Evolutionary conservation across 2,797 vertebrate genomes (phyloP).

Genomic region (Parotocinclus haroldoi): DNA sequence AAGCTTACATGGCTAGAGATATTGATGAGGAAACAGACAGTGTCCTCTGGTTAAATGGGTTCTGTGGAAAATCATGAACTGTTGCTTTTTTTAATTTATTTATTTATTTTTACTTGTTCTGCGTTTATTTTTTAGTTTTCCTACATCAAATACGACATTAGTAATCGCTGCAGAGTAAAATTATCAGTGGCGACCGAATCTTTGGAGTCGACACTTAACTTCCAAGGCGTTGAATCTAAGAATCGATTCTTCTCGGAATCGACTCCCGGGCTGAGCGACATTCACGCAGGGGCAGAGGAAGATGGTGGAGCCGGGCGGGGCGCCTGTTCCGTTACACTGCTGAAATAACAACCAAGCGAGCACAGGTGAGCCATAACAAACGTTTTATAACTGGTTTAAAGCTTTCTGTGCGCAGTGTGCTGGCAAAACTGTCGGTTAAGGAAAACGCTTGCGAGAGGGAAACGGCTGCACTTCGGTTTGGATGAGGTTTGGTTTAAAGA

Average conservation of each 20-base stretch:
- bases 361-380: slow-evolving; percentile 46
- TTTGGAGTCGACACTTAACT: not conserved
- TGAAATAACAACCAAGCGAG: slow-evolving; percentile 30
- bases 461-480: not conserved
- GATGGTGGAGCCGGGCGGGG: slow-evolving; percentile 46
- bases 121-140: no score
- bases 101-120: no score
- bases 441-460: not conserved
- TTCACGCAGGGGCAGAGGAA: slow-evolving; percentile 35
- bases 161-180: no score
- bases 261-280: slow-evolving; percentile 36
- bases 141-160: no score
- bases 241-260: slow-evolving; percentile 17
- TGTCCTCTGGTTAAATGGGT: no score
- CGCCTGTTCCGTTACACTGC: slow-evolving; percentile 43
- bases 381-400: not conserved
- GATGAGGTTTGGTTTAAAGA: slow-evolving; percentile 4
- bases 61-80: no score
- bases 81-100: no score
- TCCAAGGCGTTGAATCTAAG: slow-evolving; percentile 18
- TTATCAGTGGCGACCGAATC: not conserved
- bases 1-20: no score
- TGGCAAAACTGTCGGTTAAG: not conserved
- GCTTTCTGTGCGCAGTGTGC: not conserved
- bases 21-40: no score